Evolutionary conservation across 2,113 vertebrate species (phyloP), one percentile per base, ranked within the genome.

Genomic region (Capreolus pygargus): DNA sequence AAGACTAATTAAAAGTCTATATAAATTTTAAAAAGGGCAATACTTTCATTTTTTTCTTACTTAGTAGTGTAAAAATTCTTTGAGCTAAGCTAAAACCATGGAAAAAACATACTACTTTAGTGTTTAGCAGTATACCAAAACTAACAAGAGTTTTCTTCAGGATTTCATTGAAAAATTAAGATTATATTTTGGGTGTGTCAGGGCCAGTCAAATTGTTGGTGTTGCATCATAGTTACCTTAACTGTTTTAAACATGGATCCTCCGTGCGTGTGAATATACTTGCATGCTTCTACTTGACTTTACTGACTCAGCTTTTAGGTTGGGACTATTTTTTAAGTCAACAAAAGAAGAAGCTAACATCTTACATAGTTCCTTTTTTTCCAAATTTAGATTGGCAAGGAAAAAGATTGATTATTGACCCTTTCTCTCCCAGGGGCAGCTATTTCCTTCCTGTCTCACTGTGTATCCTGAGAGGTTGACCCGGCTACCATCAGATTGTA

Each of bases 1-100:
- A 99, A 99, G 99, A 98, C 99, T 99, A 99, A 99, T 99, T 99
- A 99, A 99, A 99, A 98, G 98, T 99, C 99, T 98, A 99, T 99
- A 99, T 99, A 99, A 98, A 99, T 99, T 99, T 99, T 99, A 99
- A 98, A 99, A 98, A 98, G 99, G 99, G 98, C 99, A 99, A 99
- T 99, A 99, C 98, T 99, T 99, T 99, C 98, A 98, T 99, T 99
- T 99, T 99, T 99, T 99, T 99, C 98, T 99, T 99, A 99, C 98
- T 98, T 98, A 98, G 99, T 99, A 99, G 99, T 99, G 99, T 99
- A 99, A 99, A 99, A 98, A 99, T 98, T 99, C 98, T 98, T 99
- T 98, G 98, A 99, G 98, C 98, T 99, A 99, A 99, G 99, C 99
- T 99, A 98, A 99, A 99, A 99, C 98, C 98, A 98, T 98, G 99